phyloP scores from a whole-genome alignment of 2,888 invertebrate genomes.

The Tanypteryx hageni region DNA sequence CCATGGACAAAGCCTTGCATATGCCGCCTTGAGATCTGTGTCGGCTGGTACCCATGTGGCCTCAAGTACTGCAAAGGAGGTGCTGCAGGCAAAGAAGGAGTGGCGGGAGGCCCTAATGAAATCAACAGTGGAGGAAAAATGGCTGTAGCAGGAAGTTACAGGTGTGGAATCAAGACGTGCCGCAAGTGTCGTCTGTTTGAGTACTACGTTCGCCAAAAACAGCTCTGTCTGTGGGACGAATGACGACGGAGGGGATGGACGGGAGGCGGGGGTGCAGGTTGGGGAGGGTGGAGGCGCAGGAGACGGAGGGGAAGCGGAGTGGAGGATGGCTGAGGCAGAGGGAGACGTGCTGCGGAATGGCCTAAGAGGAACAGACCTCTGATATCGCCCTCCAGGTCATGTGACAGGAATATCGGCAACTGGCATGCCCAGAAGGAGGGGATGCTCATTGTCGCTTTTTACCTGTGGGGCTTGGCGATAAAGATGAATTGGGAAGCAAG shows the following conservation, averaged over 20 bases:
- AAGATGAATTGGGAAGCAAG: neutral
- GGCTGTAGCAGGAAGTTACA: conserved; percentile 84
- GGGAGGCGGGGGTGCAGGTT: neutral
- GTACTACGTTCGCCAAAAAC: conserved; percentile 90
- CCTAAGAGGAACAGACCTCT: neutral
- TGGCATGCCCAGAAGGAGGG: neutral
- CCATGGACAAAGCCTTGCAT: conserved; percentile 80
- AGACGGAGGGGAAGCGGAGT: conserved; percentile 26
- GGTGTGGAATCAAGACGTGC: conserved; percentile 97
- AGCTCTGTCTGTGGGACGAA: conserved; percentile 89
- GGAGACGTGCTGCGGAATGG: neutral
- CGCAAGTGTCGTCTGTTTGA: conserved; percentile 92
- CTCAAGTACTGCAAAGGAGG: conserved; percentile 95
- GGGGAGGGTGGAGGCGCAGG: conserved; percentile 27
- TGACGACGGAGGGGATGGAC: conserved; percentile 74
- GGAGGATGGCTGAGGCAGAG: conserved; percentile 28
- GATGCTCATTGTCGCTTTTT: neutral
- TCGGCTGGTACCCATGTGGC: conserved; percentile 98
- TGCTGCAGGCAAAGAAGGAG: conserved; percentile 70
- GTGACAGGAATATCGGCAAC: neutral
- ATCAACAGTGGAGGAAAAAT: conserved; percentile 75
- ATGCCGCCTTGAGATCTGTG: conserved; percentile 91
- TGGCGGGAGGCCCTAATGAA: conserved; percentile 26
- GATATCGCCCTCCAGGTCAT: neutral
- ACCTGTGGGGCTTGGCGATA: neutral